A percentile compares a stretch with the other conserved stretches of the same genome.
Evolutionary conservation across 2,888 invertebrate species (phyloP).

Genomic region (Melinaea marsaeus): DNA sequence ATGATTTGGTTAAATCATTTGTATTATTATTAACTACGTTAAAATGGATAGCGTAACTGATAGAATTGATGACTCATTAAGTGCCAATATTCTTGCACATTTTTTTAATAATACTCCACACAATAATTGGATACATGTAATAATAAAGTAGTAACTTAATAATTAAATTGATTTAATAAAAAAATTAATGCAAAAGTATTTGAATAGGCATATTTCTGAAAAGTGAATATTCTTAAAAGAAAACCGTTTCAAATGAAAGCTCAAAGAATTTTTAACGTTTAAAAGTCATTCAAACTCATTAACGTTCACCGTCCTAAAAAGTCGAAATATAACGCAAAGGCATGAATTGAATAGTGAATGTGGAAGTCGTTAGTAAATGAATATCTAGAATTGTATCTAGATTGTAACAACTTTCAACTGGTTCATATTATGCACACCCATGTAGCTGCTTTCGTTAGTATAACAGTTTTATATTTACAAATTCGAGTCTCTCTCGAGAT

Average conservation of each 20-base stretch:
- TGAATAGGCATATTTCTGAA: background rate
- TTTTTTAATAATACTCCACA: too few relatives aligned
- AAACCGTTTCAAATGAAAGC: background rate
- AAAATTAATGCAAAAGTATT: background rate
- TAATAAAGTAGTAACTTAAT: background rate
- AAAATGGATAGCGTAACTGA: too few relatives aligned
- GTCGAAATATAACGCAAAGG: constrained; percentile 23
- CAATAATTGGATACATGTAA: background rate
- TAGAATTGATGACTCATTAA: too few relatives aligned
- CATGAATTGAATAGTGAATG: constrained; percentile 61
- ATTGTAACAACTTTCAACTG: constrained; percentile 34
- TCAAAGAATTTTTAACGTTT: constrained; percentile 16
- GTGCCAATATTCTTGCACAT: too few relatives aligned
- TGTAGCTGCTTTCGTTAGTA: too few relatives aligned
- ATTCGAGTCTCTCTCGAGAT: too few relatives aligned
- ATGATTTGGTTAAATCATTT: too few relatives aligned
- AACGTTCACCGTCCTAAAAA: constrained; percentile 26
- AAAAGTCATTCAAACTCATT: constrained; percentile 20
- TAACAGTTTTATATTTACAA: too few relatives aligned
- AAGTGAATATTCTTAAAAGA: background rate
- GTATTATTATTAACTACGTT: too few relatives aligned
- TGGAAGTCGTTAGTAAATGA: constrained; percentile 48
- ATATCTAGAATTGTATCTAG: constrained; percentile 23
- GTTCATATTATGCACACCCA: background rate
- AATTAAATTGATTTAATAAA: background rate